Evolutionary conservation across 2,113 vertebrate species (phyloP), one percentile per base, ranked within the genome.

Genomic region (Pelusios castaneus): DNA sequence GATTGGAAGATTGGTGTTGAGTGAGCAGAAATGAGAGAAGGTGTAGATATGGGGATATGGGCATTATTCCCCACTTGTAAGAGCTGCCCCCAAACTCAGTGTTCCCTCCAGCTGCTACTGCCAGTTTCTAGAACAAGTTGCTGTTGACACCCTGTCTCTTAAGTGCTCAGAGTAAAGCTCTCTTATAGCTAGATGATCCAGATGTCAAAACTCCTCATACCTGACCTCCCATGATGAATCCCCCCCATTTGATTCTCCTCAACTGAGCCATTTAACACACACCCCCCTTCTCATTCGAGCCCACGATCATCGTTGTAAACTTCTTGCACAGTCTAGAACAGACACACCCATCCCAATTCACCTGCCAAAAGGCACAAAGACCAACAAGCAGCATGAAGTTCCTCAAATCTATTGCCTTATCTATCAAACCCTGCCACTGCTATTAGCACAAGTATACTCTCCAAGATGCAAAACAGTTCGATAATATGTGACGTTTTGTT

Each of bases 1-100:
- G 75, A 92, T 70, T 82, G 51, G 86, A 88, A 95, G 38, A 41
- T 91, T 75, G 5, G 10, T 63, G 47, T 85, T 97, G 90, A 91
- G 90, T 95, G 79, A 90, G 45, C 84, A 80, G 73, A 84, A 82
- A 75, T 75, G 41, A 75, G 5, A 45, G 41, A 31, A 45, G 3
- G 2, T 12, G 7, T 88, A 54, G 31, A 41, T n/a, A 87, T 73
- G 25, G 38, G 88, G 91, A 82, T 9, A 2, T 25, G 41, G 22
- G 6, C 55, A 51, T 6, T 76, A 25, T 10, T 85, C 2, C 56
- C 2, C 38, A 85, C n/a, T 25, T 80, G 25, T 73, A 92, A 45
- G 87, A 93, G 22, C 67, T 47, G 31, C 16, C 27, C 27, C 4
- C 29, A 5, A n/a, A 83, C 13, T 60, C 2, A 34, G 49, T 1